phyloP scores from a whole-genome alignment of 2,888 invertebrate species.

The Noctua janthe region DNA sequence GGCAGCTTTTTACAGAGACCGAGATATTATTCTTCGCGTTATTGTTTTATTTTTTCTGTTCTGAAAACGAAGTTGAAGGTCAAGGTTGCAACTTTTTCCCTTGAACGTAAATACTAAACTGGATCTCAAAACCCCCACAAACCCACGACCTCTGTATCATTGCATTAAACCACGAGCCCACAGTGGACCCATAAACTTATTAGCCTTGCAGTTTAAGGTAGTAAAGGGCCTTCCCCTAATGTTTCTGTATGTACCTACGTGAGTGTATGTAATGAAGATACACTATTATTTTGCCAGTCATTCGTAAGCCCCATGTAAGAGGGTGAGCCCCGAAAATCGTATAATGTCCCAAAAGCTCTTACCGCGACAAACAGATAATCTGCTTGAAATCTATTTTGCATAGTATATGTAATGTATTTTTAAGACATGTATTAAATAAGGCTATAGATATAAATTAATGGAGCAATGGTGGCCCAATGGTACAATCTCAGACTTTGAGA shows the following conservation, averaged over 20 bases:
- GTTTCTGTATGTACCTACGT: not conserved
- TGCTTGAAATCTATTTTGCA: not conserved
- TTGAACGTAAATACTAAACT: not conserved
- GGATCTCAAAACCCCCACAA: not conserved
- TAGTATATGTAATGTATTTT: not conserved
- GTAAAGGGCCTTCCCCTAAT: not conserved
- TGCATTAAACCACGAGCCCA: not conserved
- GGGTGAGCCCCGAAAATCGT: not conserved
- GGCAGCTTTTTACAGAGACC: not conserved
- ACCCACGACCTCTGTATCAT: not conserved
- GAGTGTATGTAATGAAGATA: not conserved
- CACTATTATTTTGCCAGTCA: not conserved
- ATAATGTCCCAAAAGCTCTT: not conserved
- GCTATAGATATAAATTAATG: conserved; percentile 6
- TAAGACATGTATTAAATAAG: conserved; percentile 24
- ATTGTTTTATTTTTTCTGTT: not conserved
- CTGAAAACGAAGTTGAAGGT: not conserved
- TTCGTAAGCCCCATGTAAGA: not conserved
- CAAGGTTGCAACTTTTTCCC: not conserved
- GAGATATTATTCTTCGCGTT: not conserved
- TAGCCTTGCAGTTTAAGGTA: conserved; percentile 9
- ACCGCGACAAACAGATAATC: not conserved
- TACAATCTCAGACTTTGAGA: not conserved
- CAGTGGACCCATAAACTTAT: not conserved
- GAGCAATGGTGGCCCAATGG: not conserved